Evolutionary conservation across 2,797 vertebrate species (phyloP).

Genomic region (Anas acuta): DNA sequence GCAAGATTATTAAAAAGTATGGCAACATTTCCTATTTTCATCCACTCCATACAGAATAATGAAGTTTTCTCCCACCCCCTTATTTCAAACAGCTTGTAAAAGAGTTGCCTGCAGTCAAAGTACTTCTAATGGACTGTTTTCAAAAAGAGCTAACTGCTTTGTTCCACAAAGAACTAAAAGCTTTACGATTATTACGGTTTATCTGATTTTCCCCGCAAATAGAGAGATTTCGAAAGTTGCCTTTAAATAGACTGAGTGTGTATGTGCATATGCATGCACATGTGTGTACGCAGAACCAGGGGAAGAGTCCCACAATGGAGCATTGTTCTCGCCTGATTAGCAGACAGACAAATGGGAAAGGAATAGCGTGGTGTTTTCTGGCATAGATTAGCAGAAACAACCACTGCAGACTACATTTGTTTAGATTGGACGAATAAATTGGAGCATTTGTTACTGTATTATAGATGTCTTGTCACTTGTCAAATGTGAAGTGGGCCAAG

Average conservation of each 20-base stretch:
- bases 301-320: slow-evolving; percentile 67
- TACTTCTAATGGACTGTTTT: neutral
- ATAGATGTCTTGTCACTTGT: slow-evolving; percentile 79
- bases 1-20: neutral
- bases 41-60: neutral
- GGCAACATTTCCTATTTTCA: neutral
- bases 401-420: slow-evolving; percentile 76
- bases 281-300: neutral
- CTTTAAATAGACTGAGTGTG: slow-evolving; percentile 37
- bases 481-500: slow-evolving; percentile 80
- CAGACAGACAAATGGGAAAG: slow-evolving; percentile 64
- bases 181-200: neutral
- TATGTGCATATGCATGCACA: neutral
- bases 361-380: slow-evolving; percentile 32
- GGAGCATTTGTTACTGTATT: slow-evolving; percentile 82
- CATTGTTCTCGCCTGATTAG: slow-evolving; percentile 79
- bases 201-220: neutral
- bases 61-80: neutral
- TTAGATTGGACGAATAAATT: slow-evolving; percentile 84
- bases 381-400: slow-evolving; percentile 69
- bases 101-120: neutral
- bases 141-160: neutral
- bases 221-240: neutral
- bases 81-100: neutral
- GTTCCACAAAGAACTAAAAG: neutral